Base-by-base conservation (phyloP, 2,888 invertebrate genomes). In the Torymus aiolomorphi region DNA sequence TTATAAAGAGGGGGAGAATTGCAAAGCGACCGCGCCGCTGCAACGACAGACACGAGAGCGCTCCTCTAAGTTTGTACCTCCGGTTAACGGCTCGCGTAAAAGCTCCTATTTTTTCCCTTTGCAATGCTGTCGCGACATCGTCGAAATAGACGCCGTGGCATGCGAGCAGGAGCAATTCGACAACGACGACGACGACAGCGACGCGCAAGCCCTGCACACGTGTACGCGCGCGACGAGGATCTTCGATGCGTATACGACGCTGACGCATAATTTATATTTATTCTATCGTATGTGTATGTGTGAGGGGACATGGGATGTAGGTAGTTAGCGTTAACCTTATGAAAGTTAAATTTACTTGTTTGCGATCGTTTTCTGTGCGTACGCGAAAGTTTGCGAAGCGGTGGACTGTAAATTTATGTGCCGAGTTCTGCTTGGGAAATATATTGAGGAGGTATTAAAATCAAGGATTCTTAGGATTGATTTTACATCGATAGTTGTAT, bases 71-170 rank as follows among this genome's bases (percentile, higher is more conserved):
- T 86, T 86, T 85, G 85, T 85, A 83, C 83, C 82, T 75, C 59
- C 83, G 83, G 84, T 86, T 86, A 84, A 86, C 84, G 84, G 84
- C 82, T 81, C 82, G 81, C 66, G 84, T 84, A 83, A 84, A 84
- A 83, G 83, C 83, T 59, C 78, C 80, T 82, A 78, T 75, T 79
- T 83, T 83, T 80, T 83, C 87, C 82, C 86, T 86, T 88, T 87
- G 84, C 83, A 80, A 84, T 84, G 82, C 85, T 86, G 83, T 65
- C 82, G 83, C 83, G 82, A 74, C 65, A 83, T 83, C 83, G 82
- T 84, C 78, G 81, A 86, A 87, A 88, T 87, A 88, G 86, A 86
- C 83, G 86, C 86, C 12, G 65, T 84, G 86, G 86, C 84, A 86
- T 85, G 85, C 84, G 84, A 85, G 84, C 83, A 83, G 83, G 81